Base-by-base conservation (phyloP, 2,113 vertebrate genomes). In the Manacus vitellinus region DNA sequence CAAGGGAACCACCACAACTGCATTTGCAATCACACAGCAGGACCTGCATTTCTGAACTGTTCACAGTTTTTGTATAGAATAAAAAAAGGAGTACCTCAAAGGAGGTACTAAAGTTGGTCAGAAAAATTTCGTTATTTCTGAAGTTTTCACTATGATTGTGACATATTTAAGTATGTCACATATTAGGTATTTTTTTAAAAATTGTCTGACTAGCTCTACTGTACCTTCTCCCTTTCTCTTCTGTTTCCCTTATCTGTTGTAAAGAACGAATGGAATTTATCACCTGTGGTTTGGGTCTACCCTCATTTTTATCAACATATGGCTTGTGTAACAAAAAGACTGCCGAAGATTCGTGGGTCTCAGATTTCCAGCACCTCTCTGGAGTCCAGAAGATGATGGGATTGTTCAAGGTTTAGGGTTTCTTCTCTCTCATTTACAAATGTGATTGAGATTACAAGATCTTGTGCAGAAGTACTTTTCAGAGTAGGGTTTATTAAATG, bases 221-320 rank as follows among this genome's bases (percentile, higher is more conserved):
- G 10, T 30, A 80, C 9, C 19, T 88, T 74, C 62, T 80, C 41
- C 31, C 4, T 76, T 92, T 85, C 58, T 66, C 11, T 83, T 86
- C n/a, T 62, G 9, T 61, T 83, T 19, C 73, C 49, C 49, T 77
- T 86, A 70, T 66, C 80, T 84, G 25, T 22, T 46, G 55, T 47
- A 37, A 92, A 54, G 89, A 89, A 93, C 37, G 62, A 89, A 52
- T 81, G 70, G 88, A 88, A 84, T 89, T 89, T 93, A 78, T 85
- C 77, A 91, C 74, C 77, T 73, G 62, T 75, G 51, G 65, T 97
- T 62, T 74, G 68, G 39, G 23, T 56, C 71, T 76, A 74, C 51
- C 49, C 79, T 91, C 81, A 83, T 63, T 86, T 75, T 58, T 86
- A 91, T 56, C 52, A 89, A 94, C 24, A 46, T 1, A 37, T 15